phyloP scores from a whole-genome alignment of 2,797 vertebrate genomes.

The Propithecus deckenii region DNA sequence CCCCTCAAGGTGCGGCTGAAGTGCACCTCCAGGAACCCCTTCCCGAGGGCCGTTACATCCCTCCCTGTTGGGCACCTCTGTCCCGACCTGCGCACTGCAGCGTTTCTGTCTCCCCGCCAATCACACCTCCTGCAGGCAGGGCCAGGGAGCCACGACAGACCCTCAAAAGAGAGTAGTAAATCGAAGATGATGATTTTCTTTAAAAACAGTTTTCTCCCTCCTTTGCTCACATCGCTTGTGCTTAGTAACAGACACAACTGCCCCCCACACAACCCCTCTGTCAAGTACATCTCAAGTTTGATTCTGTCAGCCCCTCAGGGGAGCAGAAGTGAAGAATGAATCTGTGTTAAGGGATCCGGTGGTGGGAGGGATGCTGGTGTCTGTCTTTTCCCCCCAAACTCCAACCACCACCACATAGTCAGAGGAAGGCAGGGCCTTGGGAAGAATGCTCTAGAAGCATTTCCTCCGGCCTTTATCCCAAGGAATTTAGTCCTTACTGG shows the following conservation, averaged over 20 bases:
- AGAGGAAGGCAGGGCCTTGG: not conserved
- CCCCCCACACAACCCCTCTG: not conserved
- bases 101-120: no score
- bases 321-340: not conserved
- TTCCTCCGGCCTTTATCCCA: not conserved
- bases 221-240: not conserved
- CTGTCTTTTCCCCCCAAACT: not conserved
- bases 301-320: not conserved
- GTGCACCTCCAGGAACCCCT: not conserved
- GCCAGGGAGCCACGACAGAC: not conserved
- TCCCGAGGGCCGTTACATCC: no score
- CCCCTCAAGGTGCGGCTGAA: not conserved
- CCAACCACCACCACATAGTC: fast-evolving
- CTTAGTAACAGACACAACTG: not conserved
- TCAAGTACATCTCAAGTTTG: not conserved
- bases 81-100: not conserved
- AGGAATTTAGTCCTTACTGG: not conserved
- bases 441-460: not conserved
- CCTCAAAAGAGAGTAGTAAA: not conserved
- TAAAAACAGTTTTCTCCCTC: not conserved
- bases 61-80: not conserved
- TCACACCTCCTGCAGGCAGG: not conserved
- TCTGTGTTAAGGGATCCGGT: not conserved
- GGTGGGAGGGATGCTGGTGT: not conserved
- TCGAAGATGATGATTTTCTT: not conserved